Evolutionary conservation across 2,797 vertebrate genomes (phyloP).

Genomic region (Psittacula derbiana): DNA sequence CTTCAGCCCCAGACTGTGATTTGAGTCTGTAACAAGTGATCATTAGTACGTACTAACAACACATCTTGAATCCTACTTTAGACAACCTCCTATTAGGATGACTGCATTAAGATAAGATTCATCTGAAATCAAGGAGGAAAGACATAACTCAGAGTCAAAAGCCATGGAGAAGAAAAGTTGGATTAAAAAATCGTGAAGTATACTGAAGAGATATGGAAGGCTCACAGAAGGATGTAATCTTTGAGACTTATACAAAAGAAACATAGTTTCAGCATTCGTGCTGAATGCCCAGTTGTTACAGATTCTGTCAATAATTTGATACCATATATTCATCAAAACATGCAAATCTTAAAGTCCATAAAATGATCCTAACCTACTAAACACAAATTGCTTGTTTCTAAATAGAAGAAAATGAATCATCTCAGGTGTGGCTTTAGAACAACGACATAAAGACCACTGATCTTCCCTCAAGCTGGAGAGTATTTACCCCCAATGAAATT

Average conservation of each 20-base stretch:
- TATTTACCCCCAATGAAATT: not conserved
- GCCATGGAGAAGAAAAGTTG: not conserved
- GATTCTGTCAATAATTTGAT: not conserved
- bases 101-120: not conserved
- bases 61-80: not conserved
- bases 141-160: not conserved
- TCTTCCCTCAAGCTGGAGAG: not conserved
- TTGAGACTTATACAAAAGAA: not conserved
- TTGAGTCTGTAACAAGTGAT: not conserved
- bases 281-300: not conserved
- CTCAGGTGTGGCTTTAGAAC: not conserved
- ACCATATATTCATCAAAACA: not conserved
- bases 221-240: not conserved
- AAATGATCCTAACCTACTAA: not conserved
- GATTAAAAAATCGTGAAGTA: not conserved
- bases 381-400: not conserved
- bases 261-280: not conserved
- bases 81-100: not conserved
- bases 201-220: not conserved
- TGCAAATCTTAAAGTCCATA: not conserved
- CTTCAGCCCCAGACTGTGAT: not conserved
- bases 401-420: not conserved
- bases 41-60: not conserved
- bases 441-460: not conserved
- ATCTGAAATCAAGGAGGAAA: not conserved